A percentile compares a stretch with the other conserved stretches of the same genome.
These are phyloP conservation scores for Chionomys nivalis DNA, from an alignment of 2,113 vertebrate species.

Conservation along the genomic window DNA sequence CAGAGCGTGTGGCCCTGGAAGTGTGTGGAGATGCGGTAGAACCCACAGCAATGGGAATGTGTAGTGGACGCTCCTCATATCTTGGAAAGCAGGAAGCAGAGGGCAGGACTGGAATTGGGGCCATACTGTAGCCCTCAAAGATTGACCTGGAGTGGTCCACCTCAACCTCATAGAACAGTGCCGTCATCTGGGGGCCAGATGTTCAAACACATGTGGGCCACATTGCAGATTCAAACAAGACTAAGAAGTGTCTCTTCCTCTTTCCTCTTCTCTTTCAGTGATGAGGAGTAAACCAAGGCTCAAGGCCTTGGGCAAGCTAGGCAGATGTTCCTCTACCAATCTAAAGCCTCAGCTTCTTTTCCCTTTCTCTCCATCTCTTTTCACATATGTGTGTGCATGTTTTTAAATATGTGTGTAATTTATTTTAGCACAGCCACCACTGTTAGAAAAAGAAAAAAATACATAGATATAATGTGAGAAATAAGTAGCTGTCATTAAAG, in stretches of 20 bases:
- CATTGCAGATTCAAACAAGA: background rate
- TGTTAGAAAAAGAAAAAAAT: constrained; percentile 13
- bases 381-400: no score
- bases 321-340: background rate
- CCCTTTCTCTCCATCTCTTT: background rate
- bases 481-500: background rate
- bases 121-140: background rate
- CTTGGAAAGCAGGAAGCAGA: background rate
- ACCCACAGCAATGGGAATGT: background rate
- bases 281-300: background rate
- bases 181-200: background rate
- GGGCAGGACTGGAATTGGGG: background rate
- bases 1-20: background rate
- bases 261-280: background rate
- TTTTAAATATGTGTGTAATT: background rate
- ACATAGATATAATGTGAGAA: background rate
- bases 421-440: background rate
- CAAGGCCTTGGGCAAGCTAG: background rate
- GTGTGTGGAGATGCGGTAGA: background rate
- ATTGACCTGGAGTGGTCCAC: background rate
- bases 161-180: background rate
- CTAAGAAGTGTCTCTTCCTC: background rate
- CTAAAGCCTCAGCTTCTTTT: background rate
- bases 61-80: background rate
- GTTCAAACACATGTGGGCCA: background rate